Conservation (phyloP, 2,113 vertebrate species). For the Heptranchias perlo region DNA sequence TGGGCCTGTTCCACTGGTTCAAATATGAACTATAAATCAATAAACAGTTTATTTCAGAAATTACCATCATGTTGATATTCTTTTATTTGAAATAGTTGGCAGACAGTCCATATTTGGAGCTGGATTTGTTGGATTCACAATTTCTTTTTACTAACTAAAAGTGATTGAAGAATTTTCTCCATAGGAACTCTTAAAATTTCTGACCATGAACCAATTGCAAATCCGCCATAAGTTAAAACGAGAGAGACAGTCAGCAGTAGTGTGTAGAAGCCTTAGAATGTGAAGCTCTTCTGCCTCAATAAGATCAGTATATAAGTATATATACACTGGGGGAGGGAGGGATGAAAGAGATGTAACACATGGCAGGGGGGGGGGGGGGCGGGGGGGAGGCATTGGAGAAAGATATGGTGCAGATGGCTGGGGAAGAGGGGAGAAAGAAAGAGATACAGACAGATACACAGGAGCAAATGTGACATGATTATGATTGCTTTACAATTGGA, state of each 20-base stretch:
- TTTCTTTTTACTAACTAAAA: neutral
- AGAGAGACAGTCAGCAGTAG: neutral
- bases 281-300: neutral
- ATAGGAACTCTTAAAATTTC: neutral
- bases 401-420: neutral
- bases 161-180: neutral
- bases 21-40: neutral
- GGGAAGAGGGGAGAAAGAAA: too few relatives aligned
- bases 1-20: neutral
- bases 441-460: too few relatives aligned
- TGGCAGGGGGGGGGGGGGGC: too few relatives aligned
- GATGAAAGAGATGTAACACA: neutral
- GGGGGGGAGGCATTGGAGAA: too few relatives aligned
- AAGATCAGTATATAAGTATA: too few relatives aligned
- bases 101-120: neutral
- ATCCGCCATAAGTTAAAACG: neutral
- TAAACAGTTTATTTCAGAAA: neutral
- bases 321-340: neutral
- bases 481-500: neutral
- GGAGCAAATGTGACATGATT: too few relatives aligned
- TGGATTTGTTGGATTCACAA: neutral
- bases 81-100: neutral
- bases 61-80: neutral
- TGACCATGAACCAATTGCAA: neutral
- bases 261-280: neutral